phyloP scores from a whole-genome alignment of 2,113 vertebrate genomes.

The Erpornis zantholeuca region DNA sequence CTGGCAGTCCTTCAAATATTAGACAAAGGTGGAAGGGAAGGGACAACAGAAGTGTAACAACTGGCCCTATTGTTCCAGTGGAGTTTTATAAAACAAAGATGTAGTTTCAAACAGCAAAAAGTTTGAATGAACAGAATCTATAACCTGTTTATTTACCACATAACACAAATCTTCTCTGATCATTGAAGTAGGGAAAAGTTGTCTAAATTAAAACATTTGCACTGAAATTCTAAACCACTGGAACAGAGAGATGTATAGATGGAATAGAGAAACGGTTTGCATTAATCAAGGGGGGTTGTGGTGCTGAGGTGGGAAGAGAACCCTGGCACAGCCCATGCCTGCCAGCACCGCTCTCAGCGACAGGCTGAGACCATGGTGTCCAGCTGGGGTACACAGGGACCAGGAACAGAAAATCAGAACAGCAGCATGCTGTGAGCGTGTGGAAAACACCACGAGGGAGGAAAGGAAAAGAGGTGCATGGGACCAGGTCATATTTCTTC shows the following conservation, averaged over 20 bases:
- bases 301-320: not conserved
- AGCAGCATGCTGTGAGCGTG: not conserved
- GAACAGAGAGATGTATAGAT: not conserved
- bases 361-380: not conserved
- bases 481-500: fast-evolving
- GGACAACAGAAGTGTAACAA: not conserved
- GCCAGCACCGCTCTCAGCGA: not conserved
- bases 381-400: not conserved
- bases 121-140: not conserved
- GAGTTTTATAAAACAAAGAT: not conserved
- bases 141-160: not conserved
- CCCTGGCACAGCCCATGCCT: fast-evolving
- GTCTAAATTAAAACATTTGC: not conserved
- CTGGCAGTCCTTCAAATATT: not conserved
- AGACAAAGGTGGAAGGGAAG: not conserved
- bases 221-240: not conserved
- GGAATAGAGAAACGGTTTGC: not conserved
- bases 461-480: not conserved
- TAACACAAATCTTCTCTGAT: not conserved
- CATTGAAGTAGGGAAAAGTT: not conserved
- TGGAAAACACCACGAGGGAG: not conserved
- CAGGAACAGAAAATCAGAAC: not conserved
- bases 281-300: not conserved
- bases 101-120: not conserved
- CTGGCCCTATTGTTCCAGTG: not conserved